A percentile compares a stretch with the other conserved stretches of the same genome.
These are phyloP conservation scores for Tineola bisselliella DNA, from an alignment of 2,888 invertebrate genomes.

Conservation along the genomic window DNA sequence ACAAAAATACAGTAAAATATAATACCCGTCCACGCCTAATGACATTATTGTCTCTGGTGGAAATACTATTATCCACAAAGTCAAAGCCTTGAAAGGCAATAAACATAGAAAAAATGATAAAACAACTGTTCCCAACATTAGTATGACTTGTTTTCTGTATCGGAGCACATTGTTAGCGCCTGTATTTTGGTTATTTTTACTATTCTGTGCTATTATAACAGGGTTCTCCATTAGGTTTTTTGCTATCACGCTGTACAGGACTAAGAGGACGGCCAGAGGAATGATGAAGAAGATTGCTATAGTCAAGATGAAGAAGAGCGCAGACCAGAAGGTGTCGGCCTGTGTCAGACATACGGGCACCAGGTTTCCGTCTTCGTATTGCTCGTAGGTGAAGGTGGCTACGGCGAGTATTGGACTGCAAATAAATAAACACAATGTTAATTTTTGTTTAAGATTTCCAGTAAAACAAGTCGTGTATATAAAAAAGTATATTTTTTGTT, in stretches of 20 bases:
- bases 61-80: conserved; percentile 85
- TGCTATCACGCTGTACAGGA: conserved; percentile 86
- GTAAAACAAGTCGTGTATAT: neutral
- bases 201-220: conserved; percentile 72
- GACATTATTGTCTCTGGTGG: conserved; percentile 73
- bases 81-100: conserved; percentile 87
- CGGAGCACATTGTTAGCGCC: conserved; percentile 67
- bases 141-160: conserved; percentile 83
- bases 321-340: conserved; percentile 80
- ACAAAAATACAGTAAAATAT: conserved; percentile 84
- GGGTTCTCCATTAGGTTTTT: conserved; percentile 85
- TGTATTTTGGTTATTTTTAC: conserved; percentile 50
- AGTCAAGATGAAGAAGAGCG: conserved; percentile 81
- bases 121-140: conserved; percentile 91
- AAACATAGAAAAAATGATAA: conserved; percentile 91
- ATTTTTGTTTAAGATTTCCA: too few species aligned
- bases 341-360: conserved; percentile 84
- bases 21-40: conserved; percentile 83
- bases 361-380: conserved; percentile 75
- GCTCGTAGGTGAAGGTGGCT: conserved; percentile 77
- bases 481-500: too few species aligned
- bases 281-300: conserved; percentile 86
- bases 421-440: conserved; percentile 22
- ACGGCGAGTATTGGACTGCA: conserved; percentile 86
- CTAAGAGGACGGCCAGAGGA: conserved; percentile 81